A percentile compares a stretch with the other conserved stretches of the same genome.
Evolutionary conservation across 2,888 invertebrate genomes (phyloP).

Genomic region (Mesorhabditis sp.): DNA sequence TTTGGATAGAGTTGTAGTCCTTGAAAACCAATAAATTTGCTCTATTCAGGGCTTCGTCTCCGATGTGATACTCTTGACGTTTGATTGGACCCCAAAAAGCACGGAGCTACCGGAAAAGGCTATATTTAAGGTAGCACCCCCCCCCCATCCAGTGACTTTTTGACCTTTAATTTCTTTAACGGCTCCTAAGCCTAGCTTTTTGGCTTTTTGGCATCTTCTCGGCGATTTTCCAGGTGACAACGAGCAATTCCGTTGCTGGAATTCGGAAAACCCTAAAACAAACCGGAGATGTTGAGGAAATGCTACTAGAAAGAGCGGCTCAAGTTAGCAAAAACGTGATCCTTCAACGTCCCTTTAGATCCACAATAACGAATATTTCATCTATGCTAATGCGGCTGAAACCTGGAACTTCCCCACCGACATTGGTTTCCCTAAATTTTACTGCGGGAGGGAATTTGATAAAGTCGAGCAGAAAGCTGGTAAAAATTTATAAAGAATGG

Average conservation of each 20-base stretch:
- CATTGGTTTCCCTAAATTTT: not conserved
- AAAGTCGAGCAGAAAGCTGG: slow-evolving; percentile 1
- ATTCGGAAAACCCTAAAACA: slow-evolving; percentile 4
- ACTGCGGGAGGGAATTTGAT: not conserved
- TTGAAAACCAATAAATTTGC: not conserved
- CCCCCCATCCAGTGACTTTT: not conserved
- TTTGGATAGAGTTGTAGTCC: too few species aligned
- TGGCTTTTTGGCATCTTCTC: not conserved
- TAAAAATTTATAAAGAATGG: not conserved
- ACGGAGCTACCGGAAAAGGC: slow-evolving; percentile 1
- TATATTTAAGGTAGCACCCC: not conserved
- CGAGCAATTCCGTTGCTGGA: slow-evolving; percentile 3
- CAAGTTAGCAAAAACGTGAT: not conserved
- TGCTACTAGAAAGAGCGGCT: slow-evolving; percentile 4
- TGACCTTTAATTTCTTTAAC: not conserved
- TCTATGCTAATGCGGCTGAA: not conserved
- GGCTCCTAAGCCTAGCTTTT: not conserved
- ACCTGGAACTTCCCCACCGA: not conserved
- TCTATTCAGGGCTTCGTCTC: not conserved
- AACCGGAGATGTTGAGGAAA: not conserved
- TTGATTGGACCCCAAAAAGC: not conserved
- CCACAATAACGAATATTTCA: slow-evolving; percentile 3
- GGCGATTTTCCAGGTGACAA: not conserved
- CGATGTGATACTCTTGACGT: not conserved
- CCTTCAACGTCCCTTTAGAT: not conserved